phyloP scores from a whole-genome alignment of 2,797 vertebrate genomes.

The Lepilemur ruficaudatus region DNA sequence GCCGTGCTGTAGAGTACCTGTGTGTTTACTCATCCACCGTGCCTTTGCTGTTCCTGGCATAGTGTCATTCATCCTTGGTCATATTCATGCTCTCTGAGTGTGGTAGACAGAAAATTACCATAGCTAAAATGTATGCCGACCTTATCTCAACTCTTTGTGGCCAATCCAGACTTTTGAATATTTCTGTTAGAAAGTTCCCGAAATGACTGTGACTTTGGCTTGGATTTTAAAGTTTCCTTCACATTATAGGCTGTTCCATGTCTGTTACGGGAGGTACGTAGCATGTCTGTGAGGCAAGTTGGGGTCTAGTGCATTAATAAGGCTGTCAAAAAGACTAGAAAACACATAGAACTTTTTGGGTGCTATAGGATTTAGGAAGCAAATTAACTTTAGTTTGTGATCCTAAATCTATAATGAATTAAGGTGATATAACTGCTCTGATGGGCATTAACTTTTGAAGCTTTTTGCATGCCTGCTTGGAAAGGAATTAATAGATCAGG shows the following conservation, averaged over 20 bases:
- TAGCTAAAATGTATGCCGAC: not conserved
- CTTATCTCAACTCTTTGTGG: not conserved
- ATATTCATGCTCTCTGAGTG: not conserved
- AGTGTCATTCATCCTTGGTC: not conserved
- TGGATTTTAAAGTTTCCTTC: not conserved
- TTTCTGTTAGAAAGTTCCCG: not conserved
- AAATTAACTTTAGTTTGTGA: not conserved
- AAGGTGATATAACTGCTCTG: not conserved
- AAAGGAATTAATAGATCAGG: not conserved
- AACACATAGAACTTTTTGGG: not conserved
- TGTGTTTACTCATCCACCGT: not conserved
- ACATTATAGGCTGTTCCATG: not conserved
- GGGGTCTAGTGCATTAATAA: not conserved
- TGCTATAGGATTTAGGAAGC: not conserved
- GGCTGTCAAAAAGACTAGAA: not conserved
- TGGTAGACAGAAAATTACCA: not conserved
- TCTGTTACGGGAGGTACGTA: not conserved
- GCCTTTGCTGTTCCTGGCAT: not conserved
- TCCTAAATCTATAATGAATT: not conserved
- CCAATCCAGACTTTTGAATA: not conserved
- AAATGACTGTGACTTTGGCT: not conserved
- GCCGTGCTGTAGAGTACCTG: rapidly evolving
- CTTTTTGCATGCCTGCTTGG: not conserved
- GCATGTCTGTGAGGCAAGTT: not conserved
- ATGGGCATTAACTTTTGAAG: not conserved